Base-by-base conservation (phyloP, 2,888 invertebrate genomes). In the Tanypteryx hageni region DNA sequence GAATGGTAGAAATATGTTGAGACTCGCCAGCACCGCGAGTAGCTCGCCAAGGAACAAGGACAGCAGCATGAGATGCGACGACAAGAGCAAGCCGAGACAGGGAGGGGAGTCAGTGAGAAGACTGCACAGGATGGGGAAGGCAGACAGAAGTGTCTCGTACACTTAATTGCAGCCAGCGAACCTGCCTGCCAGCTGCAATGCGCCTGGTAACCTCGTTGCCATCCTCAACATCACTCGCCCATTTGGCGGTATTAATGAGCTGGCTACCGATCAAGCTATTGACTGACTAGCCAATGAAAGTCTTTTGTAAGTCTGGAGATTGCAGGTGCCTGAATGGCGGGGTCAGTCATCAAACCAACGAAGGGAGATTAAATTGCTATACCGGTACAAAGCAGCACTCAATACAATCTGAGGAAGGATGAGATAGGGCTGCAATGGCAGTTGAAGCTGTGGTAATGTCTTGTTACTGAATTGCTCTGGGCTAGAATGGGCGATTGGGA, bases 1-100 rank as follows among this genome's bases (percentile, higher is more conserved):
- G 93, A 92, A 93, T 93, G 92, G 92, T 93, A 89, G 89, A 64
- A 64, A 64, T 89, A 89, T 64, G 89, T 68, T 89, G 64, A 89
- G 89, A 89, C 89, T 89, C 89, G 89, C 89, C 89, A 64, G 89
- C 89, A 61, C 89, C 61, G 89, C 89, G 89, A 89, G 89, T 89
- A 89, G 89, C 64, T 89, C 86, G 89, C 89, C 89, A 89, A 89
- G 89, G 89, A 64, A 89, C 89, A 89, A 89, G 89, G 89, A 89
- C 89, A 89, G 89, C 89, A 89, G 89, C 89, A 64, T 89, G 89
- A 89, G 89, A 89, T 89, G 89, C 89, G 89, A 89, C 89, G 56
- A 89, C 89, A 61, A 89, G 89, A 89, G 89, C 89, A 89, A 89
- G 89, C 89, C 89, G 64, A 89, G 89, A 89, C 89, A 64, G 59